Percentiles rank a stretch among this genome's conserved stretches.
Conservation (phyloP, 1,140 invertebrate genomes). For the Rhagoletis pomonella region DNA sequence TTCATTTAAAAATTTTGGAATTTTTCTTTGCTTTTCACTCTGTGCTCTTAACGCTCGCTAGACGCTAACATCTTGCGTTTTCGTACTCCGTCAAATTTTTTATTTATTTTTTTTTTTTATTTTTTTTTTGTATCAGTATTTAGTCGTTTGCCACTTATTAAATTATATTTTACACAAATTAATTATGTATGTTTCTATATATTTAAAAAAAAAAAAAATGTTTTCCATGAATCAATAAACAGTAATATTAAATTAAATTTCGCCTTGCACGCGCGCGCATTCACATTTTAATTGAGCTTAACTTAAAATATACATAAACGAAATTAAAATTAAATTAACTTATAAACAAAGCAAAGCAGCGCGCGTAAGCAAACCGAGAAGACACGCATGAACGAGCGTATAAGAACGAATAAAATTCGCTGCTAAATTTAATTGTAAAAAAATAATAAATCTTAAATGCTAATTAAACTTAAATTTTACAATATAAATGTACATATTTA, state of each 20-base stretch:
- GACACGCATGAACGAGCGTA: neutral
- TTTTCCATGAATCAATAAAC: slow-evolving; percentile 14
- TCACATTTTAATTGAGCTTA: neutral
- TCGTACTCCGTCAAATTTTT: neutral
- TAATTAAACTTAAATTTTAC: slow-evolving; percentile 26
- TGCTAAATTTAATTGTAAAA: slow-evolving; percentile 5
- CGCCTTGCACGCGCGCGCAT: neutral
- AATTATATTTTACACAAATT: neutral
- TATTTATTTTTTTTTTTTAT: neutral
- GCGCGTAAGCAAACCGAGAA: slow-evolving; percentile 4
- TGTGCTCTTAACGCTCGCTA: neutral
- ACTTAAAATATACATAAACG: neutral
- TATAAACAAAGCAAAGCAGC: slow-evolving; percentile 5
- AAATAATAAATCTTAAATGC: slow-evolving; percentile 1
- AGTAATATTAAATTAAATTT: slow-evolving; percentile 1
- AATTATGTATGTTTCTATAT: neutral
- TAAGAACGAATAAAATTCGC: neutral
- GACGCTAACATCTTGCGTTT: neutral
- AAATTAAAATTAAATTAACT: slow-evolving; percentile 23
- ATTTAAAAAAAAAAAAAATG: slow-evolving; percentile 3
- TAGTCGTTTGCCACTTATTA: neutral
- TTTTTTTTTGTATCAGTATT: neutral
- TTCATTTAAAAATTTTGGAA: slow-evolving; percentile 49
- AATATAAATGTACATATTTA: neutral
- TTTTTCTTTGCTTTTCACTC: slow-evolving; percentile 1